phyloP scores from a whole-genome alignment of 2,113 vertebrate genomes.

The Sturnira hondurensis region DNA sequence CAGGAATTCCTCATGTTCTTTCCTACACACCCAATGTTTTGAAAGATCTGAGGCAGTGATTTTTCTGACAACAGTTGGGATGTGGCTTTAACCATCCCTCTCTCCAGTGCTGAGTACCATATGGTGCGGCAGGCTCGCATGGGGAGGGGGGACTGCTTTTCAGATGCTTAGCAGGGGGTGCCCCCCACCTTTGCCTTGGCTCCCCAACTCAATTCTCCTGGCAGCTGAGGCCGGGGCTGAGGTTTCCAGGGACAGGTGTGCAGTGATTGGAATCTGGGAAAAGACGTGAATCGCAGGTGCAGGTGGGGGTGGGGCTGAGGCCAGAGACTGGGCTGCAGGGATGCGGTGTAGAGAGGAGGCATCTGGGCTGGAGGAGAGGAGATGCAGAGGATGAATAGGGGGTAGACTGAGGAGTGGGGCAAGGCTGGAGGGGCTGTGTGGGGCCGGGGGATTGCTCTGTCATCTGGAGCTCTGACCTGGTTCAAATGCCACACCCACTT shows the following conservation, averaged over 20 bases:
- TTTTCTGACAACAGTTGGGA: not conserved
- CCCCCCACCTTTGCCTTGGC: not conserved
- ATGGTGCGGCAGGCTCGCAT: accelerated
- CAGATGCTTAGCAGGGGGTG: not conserved
- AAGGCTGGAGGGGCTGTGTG: accelerated
- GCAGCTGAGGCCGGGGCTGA: slow-evolving; percentile 30
- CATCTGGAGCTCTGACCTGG: not conserved
- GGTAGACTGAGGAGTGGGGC: not conserved
- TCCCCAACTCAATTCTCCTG: not conserved
- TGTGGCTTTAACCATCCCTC: not conserved
- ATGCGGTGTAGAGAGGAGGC: not conserved
- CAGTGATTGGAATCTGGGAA: not conserved
- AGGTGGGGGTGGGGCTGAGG: not conserved
- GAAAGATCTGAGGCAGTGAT: not conserved
- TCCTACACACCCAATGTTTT: not conserved
- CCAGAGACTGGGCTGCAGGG: not conserved
- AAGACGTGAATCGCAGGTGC: not conserved
- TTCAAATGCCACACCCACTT: accelerated
- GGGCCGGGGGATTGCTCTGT: not conserved
- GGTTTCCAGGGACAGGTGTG: slow-evolving; percentile 31
- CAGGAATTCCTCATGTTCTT: not conserved
- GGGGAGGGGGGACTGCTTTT: not conserved
- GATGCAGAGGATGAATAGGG: accelerated
- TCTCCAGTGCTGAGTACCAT: not conserved
- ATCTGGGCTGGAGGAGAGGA: not conserved